Percentiles rank a stretch among this genome's conserved stretches.
Evolutionary conservation across 2,113 vertebrate species (phyloP).

Genomic region (Bubo blakistoni): DNA sequence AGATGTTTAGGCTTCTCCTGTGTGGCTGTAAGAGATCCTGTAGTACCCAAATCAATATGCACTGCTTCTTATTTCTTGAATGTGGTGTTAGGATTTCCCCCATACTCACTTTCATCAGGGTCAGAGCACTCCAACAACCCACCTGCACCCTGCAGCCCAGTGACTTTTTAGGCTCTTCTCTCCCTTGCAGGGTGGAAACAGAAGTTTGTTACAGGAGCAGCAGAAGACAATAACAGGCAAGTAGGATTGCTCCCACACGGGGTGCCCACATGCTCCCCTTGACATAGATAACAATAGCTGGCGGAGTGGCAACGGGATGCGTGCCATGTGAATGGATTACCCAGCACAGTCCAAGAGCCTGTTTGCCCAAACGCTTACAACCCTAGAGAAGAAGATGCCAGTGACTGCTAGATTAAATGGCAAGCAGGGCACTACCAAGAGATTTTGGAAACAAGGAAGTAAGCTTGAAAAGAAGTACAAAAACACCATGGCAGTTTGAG

Average conservation of each 20-base stretch:
- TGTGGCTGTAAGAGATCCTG: neutral
- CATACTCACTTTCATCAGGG: fast-evolving
- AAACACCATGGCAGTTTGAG: neutral
- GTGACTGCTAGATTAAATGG: neutral
- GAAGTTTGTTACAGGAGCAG: neutral
- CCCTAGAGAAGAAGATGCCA: neutral
- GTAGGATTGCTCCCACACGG: fast-evolving
- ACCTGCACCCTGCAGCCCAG: neutral
- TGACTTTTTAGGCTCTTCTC: neutral
- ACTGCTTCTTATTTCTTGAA: neutral
- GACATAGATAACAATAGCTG: neutral
- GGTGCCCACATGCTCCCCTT: too few relatives aligned
- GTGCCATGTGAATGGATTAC: neutral
- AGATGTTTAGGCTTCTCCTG: neutral
- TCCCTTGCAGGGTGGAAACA: neutral
- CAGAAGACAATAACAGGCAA: neutral
- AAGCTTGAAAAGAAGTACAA: neutral
- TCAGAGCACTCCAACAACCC: neutral
- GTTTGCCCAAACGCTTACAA: fast-evolving
- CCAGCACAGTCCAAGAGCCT: fast-evolving
- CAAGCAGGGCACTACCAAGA: neutral
- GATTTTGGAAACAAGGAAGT: neutral
- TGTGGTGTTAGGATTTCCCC: fast-evolving
- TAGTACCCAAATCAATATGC: neutral
- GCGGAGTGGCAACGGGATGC: neutral